Conservation (phyloP, 2,113 vertebrate genomes). For the Pteronura brasiliensis region DNA sequence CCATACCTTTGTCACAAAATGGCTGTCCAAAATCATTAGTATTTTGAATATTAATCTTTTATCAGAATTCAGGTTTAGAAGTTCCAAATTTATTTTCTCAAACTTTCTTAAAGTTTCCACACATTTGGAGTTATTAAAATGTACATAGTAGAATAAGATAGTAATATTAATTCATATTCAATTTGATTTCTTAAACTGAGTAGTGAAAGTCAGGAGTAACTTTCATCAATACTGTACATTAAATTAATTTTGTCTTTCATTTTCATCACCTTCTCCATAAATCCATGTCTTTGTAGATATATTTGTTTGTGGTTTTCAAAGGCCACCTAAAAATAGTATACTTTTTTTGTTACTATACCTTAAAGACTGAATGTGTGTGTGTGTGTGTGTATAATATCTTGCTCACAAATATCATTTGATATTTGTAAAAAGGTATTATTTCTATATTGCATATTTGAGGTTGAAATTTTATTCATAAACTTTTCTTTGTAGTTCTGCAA, state of each 20-base stretch:
- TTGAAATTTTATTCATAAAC: neutral
- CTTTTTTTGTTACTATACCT: neutral
- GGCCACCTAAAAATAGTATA: neutral
- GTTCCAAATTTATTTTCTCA: neutral
- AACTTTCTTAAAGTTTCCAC: neutral
- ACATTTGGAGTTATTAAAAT: neutral
- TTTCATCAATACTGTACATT: neutral
- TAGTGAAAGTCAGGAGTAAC: neutral
- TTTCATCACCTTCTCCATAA: neutral
- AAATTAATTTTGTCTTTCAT: neutral
- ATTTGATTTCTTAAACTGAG: constrained; percentile 13
- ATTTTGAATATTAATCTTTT: neutral
- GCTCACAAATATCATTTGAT: neutral
- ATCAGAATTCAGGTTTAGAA: neutral
- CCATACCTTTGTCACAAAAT: neutral
- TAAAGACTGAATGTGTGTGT: neutral
- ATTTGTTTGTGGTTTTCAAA: constrained; percentile 17
- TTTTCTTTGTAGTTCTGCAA: neutral
- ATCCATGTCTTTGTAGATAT: neutral
- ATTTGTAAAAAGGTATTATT: neutral
- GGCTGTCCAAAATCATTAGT: neutral
- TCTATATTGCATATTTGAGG: neutral
- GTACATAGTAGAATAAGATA: neutral
- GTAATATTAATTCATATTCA: neutral
- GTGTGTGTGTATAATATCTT: neutral